These are phyloP conservation scores for Carpatolechia fugitivella DNA, from an alignment of 2,888 invertebrate genomes.

Conservation along the genomic window DNA sequence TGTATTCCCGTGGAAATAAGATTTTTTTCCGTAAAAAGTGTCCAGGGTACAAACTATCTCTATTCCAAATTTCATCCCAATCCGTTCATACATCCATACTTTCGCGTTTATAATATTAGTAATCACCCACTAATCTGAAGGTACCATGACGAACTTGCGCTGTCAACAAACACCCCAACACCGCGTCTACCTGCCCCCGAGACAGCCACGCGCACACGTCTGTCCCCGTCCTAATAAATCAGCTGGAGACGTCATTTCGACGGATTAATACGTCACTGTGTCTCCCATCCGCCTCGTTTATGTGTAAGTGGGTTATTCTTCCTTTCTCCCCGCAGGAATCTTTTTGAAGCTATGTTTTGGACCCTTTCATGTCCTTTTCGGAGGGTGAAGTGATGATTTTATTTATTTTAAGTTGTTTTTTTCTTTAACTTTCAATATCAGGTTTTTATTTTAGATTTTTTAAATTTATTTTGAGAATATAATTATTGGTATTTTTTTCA, in stretches of 20 bases:
- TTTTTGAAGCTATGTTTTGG: not conserved
- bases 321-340: slow-evolving; percentile 17
- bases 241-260: slow-evolving; percentile 38
- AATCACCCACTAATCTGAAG: slow-evolving; percentile 32
- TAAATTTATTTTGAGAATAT: too few relatives aligned
- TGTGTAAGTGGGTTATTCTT: slow-evolving; percentile 10
- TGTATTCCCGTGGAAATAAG: too few relatives aligned
- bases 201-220: slow-evolving; percentile 48
- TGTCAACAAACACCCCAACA: slow-evolving; percentile 70
- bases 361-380: too few relatives aligned
- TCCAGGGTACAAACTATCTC: too few relatives aligned
- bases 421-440: too few relatives aligned
- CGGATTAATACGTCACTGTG: slow-evolving; percentile 38
- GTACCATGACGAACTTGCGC: slow-evolving; percentile 51
- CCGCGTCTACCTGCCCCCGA: slow-evolving; percentile 50
- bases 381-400: not conserved
- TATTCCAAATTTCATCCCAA: too few relatives aligned
- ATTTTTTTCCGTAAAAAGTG: too few relatives aligned
- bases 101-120: too few relatives aligned
- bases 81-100: too few relatives aligned
- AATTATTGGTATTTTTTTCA: too few relatives aligned
- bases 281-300: slow-evolving; percentile 10
- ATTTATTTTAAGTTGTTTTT: too few relatives aligned
- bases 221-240: slow-evolving; percentile 64
- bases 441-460: too few relatives aligned